Evolutionary conservation across 2,888 invertebrate species (phyloP).

Genomic region (Drosophila suboccidentalis): DNA sequence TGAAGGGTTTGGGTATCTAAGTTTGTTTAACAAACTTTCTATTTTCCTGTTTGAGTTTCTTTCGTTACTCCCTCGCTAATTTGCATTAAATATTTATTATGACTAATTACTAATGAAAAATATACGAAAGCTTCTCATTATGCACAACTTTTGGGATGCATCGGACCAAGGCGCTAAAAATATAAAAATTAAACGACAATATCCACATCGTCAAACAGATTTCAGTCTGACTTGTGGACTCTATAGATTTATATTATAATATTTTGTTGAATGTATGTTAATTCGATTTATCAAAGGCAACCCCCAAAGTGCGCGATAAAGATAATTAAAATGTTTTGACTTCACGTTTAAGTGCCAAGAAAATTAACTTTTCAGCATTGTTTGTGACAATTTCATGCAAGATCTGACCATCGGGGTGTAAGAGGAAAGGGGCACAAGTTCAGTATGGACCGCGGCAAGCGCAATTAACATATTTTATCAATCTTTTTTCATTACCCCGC

Average conservation of each 20-base stretch:
- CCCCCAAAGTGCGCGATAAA: conserved; percentile 59
- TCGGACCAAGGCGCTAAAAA: not conserved
- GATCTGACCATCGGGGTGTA: conserved; percentile 29
- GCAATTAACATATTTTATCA: conserved; percentile 80
- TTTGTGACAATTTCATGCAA: conserved; percentile 67
- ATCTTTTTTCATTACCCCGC: conserved; percentile 56
- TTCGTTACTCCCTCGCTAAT: not conserved
- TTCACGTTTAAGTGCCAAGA: conserved; percentile 38
- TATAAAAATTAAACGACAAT: not conserved
- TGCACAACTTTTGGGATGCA: not conserved
- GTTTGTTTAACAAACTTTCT: conserved; percentile 20
- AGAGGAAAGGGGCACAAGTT: conserved; percentile 12
- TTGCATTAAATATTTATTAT: conserved; percentile 24
- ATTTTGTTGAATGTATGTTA: not conserved
- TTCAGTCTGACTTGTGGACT: too few relatives aligned
- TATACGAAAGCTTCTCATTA: conserved; percentile 6
- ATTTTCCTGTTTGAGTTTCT: conserved; percentile 14
- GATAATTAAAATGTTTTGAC: conserved; percentile 10
- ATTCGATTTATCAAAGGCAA: conserved; percentile 5
- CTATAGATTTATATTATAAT: too few relatives aligned
- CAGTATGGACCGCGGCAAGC: conserved; percentile 53
- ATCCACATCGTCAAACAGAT: too few relatives aligned
- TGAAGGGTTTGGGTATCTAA: conserved; percentile 7
- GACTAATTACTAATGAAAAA: conserved; percentile 3
- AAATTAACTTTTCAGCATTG: conserved; percentile 79